Evolutionary conservation across 2,888 invertebrate genomes (phyloP).

Genomic region (Leptopilina drosophilae): DNA sequence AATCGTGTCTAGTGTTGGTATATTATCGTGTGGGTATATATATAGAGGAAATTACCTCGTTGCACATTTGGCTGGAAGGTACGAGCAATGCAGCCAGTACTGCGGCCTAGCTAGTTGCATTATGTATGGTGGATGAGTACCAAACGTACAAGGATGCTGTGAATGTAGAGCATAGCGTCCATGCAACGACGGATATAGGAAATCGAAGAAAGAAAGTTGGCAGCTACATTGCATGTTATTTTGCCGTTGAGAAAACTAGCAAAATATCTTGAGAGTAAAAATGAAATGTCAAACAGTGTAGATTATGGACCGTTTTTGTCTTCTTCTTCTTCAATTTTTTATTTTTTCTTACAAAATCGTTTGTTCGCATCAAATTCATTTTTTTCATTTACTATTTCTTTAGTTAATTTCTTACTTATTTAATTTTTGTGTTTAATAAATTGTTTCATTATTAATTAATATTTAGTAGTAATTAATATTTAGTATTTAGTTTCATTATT

Average conservation of each 20-base stretch:
- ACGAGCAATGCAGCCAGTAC: conserved; percentile 40
- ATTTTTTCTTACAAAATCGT: too few species aligned
- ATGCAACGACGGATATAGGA: conserved; percentile 42
- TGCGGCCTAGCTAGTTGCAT: conserved; percentile 49
- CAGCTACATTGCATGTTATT: conserved; percentile 44
- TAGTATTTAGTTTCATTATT: too few species aligned
- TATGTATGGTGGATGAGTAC: conserved; percentile 50
- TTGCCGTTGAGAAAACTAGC: conserved; percentile 31
- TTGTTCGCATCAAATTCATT: too few species aligned
- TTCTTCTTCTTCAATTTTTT: background rate
- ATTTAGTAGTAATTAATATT: too few species aligned
- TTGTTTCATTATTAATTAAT: too few species aligned
- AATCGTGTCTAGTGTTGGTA: background rate
- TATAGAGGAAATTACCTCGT: conserved; percentile 41
- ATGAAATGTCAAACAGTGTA: background rate
- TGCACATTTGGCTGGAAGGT: conserved; percentile 38
- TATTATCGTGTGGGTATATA: background rate
- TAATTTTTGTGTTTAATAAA: too few species aligned
- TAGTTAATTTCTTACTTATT: too few species aligned
- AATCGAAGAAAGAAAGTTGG: conserved; percentile 48
- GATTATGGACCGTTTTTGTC: background rate
- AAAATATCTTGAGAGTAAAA: background rate
- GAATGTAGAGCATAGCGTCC: conserved; percentile 39
- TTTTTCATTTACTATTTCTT: too few species aligned
- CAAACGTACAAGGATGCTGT: conserved; percentile 43